phyloP scores from a whole-genome alignment of 2,113 vertebrate genomes.

The Salvelinus namaycush region DNA sequence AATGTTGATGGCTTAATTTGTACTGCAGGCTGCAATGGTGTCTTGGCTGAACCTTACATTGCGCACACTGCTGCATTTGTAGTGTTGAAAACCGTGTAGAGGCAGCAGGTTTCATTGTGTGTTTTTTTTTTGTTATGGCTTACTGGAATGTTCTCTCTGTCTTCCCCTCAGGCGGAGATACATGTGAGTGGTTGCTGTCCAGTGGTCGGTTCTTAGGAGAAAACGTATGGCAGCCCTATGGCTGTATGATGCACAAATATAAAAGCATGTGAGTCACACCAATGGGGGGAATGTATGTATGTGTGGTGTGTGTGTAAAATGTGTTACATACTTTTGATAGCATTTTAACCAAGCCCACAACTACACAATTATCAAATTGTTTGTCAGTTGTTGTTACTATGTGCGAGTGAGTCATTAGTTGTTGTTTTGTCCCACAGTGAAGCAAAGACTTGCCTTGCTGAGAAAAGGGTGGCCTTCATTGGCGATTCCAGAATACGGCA shows the following conservation, averaged over 20 bases:
- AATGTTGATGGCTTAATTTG: conserved; percentile 48
- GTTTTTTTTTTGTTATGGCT: conserved; percentile 5
- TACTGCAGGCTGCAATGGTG: conserved; percentile 14
- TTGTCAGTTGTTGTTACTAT: neutral
- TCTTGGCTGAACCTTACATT: conserved; percentile 5
- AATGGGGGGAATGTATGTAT: neutral
- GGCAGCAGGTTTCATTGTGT: neutral
- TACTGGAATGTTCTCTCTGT: conserved; percentile 37
- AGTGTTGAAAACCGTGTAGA: neutral
- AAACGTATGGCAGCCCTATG: conserved; percentile 95
- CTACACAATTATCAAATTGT: neutral
- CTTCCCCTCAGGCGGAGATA: conserved; percentile 82
- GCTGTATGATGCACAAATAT: conserved; percentile 99
- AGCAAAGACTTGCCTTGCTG: conserved; percentile 87
- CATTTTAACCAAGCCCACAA: neutral
- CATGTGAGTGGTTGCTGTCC: conserved; percentile 93
- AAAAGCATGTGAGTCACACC: conserved; percentile 84
- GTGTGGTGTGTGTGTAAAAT: neutral
- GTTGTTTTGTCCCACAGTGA: conserved; percentile 75
- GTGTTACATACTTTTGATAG: too few species aligned
- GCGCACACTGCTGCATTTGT: neutral
- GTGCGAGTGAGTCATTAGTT: neutral
- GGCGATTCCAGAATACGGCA: conserved; percentile 96
- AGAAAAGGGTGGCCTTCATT: conserved; percentile 87
- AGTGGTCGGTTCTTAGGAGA: conserved; percentile 94